These are phyloP conservation scores for Protodeltote pygarga DNA, from an alignment of 2,888 invertebrate species.

Conservation along the genomic window DNA sequence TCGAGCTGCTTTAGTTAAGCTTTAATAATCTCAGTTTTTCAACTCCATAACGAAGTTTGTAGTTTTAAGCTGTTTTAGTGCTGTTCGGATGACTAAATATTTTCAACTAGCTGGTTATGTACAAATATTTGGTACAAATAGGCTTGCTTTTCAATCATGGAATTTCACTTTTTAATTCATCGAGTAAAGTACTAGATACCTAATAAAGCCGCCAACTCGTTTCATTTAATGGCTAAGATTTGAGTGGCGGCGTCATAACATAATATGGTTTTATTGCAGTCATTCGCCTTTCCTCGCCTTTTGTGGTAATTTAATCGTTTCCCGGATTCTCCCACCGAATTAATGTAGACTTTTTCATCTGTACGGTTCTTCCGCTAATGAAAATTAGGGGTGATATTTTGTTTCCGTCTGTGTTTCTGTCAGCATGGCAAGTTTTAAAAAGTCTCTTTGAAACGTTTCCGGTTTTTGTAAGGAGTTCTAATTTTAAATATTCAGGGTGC, in stretches of 20 bases:
- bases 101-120: constrained; percentile 4
- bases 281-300: constrained; percentile 66
- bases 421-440: constrained; percentile 10
- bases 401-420: constrained; percentile 31
- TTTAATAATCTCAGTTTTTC: constrained; percentile 21
- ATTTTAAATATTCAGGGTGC: too few species aligned
- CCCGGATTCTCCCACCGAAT: constrained; percentile 55
- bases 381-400: constrained; percentile 56
- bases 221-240: constrained; percentile 66
- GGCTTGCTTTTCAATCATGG: neutral
- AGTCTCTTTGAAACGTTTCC: constrained; percentile 9
- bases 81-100: constrained; percentile 18
- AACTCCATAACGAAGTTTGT: constrained; percentile 2
- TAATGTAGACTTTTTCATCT: constrained; percentile 53
- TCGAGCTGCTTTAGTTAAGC: constrained; percentile 5
- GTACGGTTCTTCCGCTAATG: constrained; percentile 52
- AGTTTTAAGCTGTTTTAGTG: constrained; percentile 13
- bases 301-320: constrained; percentile 79
- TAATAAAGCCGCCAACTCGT: constrained; percentile 39
- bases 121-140: neutral
- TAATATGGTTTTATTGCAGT: constrained; percentile 65
- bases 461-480: constrained; percentile 9
- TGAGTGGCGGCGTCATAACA: constrained; percentile 68
- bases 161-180: constrained; percentile 27
- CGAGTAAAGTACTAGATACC: constrained; percentile 29